Percentiles rank a stretch among this genome's conserved stretches.
phyloP scores from a whole-genome alignment of 1,140 invertebrate species.

The Sitophilus oryzae region DNA sequence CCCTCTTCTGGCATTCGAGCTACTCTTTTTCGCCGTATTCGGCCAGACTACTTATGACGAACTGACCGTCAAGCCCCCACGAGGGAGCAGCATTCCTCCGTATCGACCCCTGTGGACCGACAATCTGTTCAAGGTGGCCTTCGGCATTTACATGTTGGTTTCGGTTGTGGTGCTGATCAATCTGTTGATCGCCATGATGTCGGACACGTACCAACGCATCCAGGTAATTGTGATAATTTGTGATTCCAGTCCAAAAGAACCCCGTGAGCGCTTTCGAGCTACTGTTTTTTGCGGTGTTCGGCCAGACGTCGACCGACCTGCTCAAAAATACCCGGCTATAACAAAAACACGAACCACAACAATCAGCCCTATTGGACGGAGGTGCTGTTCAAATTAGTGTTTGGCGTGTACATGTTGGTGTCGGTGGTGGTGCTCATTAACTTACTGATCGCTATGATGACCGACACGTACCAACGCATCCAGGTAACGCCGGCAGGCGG shows the following conservation, averaged over 20 bases:
- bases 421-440: conserved; percentile 98
- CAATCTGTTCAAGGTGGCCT: conserved; percentile 74
- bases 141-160: conserved; percentile 95
- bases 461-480: conserved; percentile 98
- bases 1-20: conserved; percentile 80
- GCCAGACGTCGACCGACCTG: conserved; percentile 83
- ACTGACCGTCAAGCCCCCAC: no score
- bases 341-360: conserved; percentile 44
- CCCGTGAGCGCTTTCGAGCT: conserved; percentile 85
- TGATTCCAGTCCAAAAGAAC: conserved; percentile 66
- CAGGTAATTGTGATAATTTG: no score
- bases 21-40: conserved; percentile 98
- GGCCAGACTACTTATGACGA: no score
- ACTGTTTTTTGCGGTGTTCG: conserved; percentile 98
- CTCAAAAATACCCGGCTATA: conserved; percentile 53
- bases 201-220: conserved; percentile 98
- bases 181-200: conserved; percentile 99
- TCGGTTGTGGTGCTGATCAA: conserved; percentile 98
- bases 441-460: conserved; percentile 99
- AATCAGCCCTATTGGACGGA: conserved; percentile 68
- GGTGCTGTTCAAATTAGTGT: conserved; percentile 74
- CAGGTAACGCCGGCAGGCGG: conserved; percentile 56
- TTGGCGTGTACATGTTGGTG: conserved; percentile 95
- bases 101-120: conserved; percentile 69
- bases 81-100: no score